These are phyloP conservation scores for Epizoanthus fatuus DNA, from an alignment of 92 coral and sea anemone genomes.

Conservation along the genomic window DNA sequence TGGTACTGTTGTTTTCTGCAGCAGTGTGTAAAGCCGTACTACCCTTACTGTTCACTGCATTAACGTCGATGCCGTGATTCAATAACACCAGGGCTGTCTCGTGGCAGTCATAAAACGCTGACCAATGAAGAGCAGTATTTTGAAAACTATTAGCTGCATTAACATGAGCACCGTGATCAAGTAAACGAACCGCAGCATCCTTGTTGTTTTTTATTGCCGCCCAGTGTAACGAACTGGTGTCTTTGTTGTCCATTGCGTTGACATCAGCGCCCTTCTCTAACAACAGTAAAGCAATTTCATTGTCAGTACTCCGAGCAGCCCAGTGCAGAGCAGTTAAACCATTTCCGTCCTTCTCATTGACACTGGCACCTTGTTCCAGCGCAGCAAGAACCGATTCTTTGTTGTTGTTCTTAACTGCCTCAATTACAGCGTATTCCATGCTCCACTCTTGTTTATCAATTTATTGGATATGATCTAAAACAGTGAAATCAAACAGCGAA, in stretches of 20 bases:
- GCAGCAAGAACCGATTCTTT: not conserved
- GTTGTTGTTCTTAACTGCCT: not conserved
- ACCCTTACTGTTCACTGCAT: conserved; percentile 11
- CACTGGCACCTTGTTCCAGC: not conserved
- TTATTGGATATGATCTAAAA: not conserved
- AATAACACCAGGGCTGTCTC: conserved; percentile 14
- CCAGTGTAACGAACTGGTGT: conserved; percentile 1
- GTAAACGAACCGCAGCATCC: not conserved
- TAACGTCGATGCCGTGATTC: not conserved
- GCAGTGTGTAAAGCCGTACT: conserved; percentile 27
- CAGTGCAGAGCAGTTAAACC: not conserved
- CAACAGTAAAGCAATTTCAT: not conserved
- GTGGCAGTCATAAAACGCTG: conserved; percentile 20
- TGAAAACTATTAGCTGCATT: not conserved
- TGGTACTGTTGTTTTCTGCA: not conserved
- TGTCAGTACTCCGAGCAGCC: not conserved
- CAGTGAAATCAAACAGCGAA: too few relatives aligned
- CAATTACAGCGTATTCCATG: not conserved
- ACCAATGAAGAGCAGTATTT: conserved; percentile 41
- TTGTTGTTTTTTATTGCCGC: not conserved
- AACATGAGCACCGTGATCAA: conserved; percentile 11
- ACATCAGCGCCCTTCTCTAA: not conserved
- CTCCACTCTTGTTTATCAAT: not conserved
- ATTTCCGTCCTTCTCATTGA: not conserved
- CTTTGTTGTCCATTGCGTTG: not conserved